Base-by-base conservation (phyloP, 1,140 invertebrate species). In the Pantala flavescens region DNA sequence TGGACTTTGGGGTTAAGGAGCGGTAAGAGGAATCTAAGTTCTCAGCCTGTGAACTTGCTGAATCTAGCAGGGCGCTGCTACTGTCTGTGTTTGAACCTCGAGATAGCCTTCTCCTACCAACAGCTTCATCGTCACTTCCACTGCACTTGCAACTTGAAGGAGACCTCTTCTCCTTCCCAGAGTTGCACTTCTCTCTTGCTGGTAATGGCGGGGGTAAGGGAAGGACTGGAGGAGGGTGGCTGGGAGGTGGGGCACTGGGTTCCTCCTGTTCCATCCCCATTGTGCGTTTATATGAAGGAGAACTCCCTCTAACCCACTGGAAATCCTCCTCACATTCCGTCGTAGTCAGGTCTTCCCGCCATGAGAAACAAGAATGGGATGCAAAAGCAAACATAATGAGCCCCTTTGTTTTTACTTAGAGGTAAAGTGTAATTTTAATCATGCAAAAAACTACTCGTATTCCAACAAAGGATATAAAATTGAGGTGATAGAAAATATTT, bases 271-370 rank as follows among this genome's bases (percentile, higher is more conserved):
- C 49, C n/a, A 63, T 63, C 49, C 49, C 49, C 49, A 63, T 63
- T 63, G 49, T 21, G 14, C 49, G 49, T 21, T 16, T 21, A 63
- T 63, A 63, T 21, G 49, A 63, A 16, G 49, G 49, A 19, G 49
- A 63, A 21, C 49, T 63, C 49, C 49, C 49, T 63, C 49, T 63
- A 63, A 63, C 49, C 87, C 87, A 88, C 82, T 84, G 85, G 77
- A 88, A 88, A 79, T 87, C 85, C 77, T 84, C 83, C 78, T 87
- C 85, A 78, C 87, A 85, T 72, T 84, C 81, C 19, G 85, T 86
- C 23, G 86, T 84, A 78, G 71, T 72, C 71, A 72, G 71, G 71
- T 72, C 71, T 72, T 24, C 71, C n/a, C 23, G 19, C 23, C 23
- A 72, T 24, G 71, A 63, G 49, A 63, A 63, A 21, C 49, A 63